Evolutionary conservation across 2,797 vertebrate species (phyloP), one percentile per base, ranked within the genome.

Genomic region (Lerista edwardsae): DNA sequence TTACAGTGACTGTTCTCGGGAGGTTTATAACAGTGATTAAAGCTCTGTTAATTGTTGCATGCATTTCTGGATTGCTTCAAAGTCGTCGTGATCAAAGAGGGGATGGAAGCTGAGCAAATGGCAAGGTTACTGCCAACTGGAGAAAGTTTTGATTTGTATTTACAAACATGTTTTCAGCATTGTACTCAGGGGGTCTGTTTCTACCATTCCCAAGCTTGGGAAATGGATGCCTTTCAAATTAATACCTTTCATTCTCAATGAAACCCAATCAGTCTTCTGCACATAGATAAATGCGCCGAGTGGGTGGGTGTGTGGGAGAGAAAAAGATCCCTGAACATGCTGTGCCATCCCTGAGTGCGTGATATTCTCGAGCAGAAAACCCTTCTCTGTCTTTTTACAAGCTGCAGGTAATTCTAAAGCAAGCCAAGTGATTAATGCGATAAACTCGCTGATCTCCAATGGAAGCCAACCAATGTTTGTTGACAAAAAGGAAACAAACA

Each of bases 11-110:
- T 92, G 55, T 76, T 94, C 93, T 93, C 92, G 72, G 72, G 91
- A 92, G 91, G 90, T 86, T 96, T 95, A 90, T 92, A 92, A 91
- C 17, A 89, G 78, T 89, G 87, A 95, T 95, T 94, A 94, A 82
- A 93, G 75, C 83, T 87, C 84, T 90, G 83, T 93, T 95, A 96
- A 94, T 94, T 90, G 84, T 93, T 91, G 67, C 0, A 3, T 86
- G 91, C 86, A 86, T 93, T 94, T 93, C 83, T 83, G n/a, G 75
- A 92, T 93, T 90, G 62, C 90, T 95, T 95, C 90, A 95, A 93
- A 94, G 93, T 93, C 92, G 88, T 23, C 0, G 0, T 89, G 91
- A 90, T 93, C 90, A 90, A 90, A 94, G 85, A 78, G 61, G 83
- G 82, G 75, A 78, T 21, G 76, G 80, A 80, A 80, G 72, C 6